Base-by-base conservation (phyloP, 2,888 invertebrate species). In the Orthosia incerta region DNA sequence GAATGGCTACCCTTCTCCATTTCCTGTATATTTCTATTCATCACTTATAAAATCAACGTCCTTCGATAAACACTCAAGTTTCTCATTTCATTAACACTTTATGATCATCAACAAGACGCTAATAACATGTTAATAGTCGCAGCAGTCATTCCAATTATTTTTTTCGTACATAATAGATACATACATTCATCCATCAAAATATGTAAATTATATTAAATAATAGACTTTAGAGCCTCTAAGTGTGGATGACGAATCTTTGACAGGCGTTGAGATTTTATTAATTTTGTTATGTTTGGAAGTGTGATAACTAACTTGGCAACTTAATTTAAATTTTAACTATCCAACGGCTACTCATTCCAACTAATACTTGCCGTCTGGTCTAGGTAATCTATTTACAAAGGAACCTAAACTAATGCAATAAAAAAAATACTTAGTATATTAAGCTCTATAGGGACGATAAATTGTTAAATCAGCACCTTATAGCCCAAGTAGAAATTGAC, bases 121-220 rank as follows among this genome's bases (percentile, higher is more conserved):
- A 77, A 84, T 78, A 64, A 61, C 55, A 77, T 78, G 63, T 71
- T 82, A 74, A 85, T 76, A 18, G 64, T 16, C 51, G 7, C 45
- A 79, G 46, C 60, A 75, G 45, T 67, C 59, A 67, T 76, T 76
- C 70, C 64, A 84, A 83, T 84, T 71, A 70, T 72, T 70, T 76
- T 76, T 73, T 84, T 69, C 68, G 56, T 71, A 65, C 50, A 74
- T 78, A 51, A 31, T 18, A 65, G 46, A 73, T 66, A 75, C 73
- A 67, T 71, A 57, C 31, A 71, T 68, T 70, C 60, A 80, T 73
- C 71, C 18, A 62, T 77, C 65, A 60, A 56, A 15, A 64, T 69
- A 76, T 83, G 67, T 68, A 61, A 83, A 83, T 82, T 64, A 12
- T 20, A 20, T 55, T 56, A 15, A 26, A 56, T 64, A 46, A 66